A percentile compares a stretch with the other conserved stretches of the same genome.
These are phyloP conservation scores for Lycorma delicatula DNA, from an alignment of 1,140 invertebrate species.

Conservation along the genomic window DNA sequence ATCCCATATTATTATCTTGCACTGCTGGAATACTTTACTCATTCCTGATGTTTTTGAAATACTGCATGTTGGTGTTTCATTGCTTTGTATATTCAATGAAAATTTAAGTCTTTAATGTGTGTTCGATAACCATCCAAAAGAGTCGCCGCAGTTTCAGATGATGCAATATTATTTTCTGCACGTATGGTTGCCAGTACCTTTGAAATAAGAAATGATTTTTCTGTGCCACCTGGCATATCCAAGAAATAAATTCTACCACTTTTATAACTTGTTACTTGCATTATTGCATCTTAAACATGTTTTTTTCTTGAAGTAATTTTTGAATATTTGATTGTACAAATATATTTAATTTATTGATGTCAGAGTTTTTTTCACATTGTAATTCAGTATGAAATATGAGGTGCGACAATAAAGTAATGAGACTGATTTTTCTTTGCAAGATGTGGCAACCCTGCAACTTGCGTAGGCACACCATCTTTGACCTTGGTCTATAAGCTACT, in stretches of 20 bases:
- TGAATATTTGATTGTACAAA: no score
- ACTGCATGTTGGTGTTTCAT: conserved; percentile 32
- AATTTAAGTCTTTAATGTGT: conserved; percentile 43
- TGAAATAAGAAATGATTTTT: conserved; percentile 34
- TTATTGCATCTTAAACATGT: conserved; percentile 15
- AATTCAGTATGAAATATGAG: no score
- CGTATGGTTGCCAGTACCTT: conserved; percentile 28
- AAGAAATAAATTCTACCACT: conserved; percentile 19
- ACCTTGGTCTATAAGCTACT: no score
- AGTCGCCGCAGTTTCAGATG: conserved; percentile 39
- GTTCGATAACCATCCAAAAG: conserved; percentile 41
- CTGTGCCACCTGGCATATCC: conserved; percentile 28
- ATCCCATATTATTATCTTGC: conserved; percentile 36
- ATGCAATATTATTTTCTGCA: conserved; percentile 32
- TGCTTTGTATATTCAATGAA: conserved; percentile 30
- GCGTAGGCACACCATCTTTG: no score
- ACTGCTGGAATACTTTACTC: conserved; percentile 28
- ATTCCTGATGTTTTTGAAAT: conserved; percentile 29
- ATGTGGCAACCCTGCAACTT: no score
- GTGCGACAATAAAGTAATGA: no score
- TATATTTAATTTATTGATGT: no score
- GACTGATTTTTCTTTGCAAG: no score
- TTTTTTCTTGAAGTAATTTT: no score
- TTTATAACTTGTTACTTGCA: conserved; percentile 7
- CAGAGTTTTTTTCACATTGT: no score